Evolutionary conservation across 2,888 invertebrate species (phyloP), one percentile per base, ranked within the genome.

Genomic region (Salpingus planirostris): DNA sequence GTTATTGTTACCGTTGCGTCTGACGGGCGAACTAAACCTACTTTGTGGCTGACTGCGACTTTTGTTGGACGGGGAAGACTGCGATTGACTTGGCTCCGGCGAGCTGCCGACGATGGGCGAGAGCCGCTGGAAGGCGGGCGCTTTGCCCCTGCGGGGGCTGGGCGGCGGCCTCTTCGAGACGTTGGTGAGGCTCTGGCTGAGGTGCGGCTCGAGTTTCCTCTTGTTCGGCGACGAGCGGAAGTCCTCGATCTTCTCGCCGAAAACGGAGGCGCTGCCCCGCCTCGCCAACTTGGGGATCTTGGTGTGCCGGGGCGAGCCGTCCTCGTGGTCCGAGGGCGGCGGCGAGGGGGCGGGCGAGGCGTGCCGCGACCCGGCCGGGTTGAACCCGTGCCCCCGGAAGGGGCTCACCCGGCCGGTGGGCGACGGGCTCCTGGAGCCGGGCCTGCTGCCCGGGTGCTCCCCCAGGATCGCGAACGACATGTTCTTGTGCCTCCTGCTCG

Each of bases 391-490:
- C 7, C 65, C 66, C 28, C 61, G 54, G 38, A 66, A 66, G 1
- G 66, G 66, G 36, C 64, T 65, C 7, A 65, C 62, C 13, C 65
- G 47, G 2, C 64, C 62, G 0, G 55, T 46, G 7, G 62, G 63
- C 3, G 62, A 62, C 3, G 60, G 51, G 32, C 59, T 62, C 26
- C 60, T 47, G 1, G 60, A 57, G 4, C 49, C 52, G 1, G 56
- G 50, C 31, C 49, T 49, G 33, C 56, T 57, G 29, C 37, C 27
- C 5, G 49, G 45, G 12, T 56, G 49, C 35, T 66, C 65, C 5
- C 64, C 64, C 33, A 66, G 60, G 29, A 66, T 64, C 2, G 66
- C 55, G 40, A 66, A 66, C 1, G 66, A 52, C 40, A 60, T 59
- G 35, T 64, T 60, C 31, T 56, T 58, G 29, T 54, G 50, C 21